Conservation (phyloP, 2,797 vertebrate genomes). For the Coranthus polyacanthus region DNA sequence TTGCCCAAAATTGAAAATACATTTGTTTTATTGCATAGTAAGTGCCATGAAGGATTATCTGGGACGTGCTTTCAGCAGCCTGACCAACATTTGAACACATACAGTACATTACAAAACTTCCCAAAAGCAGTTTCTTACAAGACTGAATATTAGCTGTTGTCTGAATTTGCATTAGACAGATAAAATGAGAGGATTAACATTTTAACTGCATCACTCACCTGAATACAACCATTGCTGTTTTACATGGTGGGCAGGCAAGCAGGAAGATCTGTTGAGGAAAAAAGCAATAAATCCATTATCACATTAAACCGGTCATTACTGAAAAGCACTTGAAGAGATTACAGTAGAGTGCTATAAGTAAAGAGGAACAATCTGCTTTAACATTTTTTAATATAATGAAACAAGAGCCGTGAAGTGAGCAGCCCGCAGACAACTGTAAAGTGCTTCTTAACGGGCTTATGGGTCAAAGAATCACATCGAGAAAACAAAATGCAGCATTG, state of each 20-base stretch:
- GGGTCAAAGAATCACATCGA: constrained; percentile 21
- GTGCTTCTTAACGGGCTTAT: constrained; percentile 9
- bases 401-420: constrained; percentile 23
- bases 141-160: too few relatives aligned
- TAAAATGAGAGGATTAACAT: too few relatives aligned
- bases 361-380: constrained; percentile 39
- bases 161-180: too few relatives aligned
- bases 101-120: too few relatives aligned
- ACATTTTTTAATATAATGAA: constrained; percentile 43
- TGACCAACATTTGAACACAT: too few relatives aligned
- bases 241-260: constrained; percentile 94
- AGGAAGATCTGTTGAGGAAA: constrained; percentile 93
- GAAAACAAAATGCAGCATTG: constrained; percentile 28
- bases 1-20: too few relatives aligned
- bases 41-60: too few relatives aligned
- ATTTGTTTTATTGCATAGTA: too few relatives aligned
- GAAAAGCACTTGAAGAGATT: constrained; percentile 33
- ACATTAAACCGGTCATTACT: constrained; percentile 22
- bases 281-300: constrained; percentile 36
- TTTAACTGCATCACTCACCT: constrained; percentile 84
- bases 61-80: too few relatives aligned
- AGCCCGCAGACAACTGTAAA: constrained; percentile 13
- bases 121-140: too few relatives aligned
- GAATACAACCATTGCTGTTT: constrained; percentile 91
- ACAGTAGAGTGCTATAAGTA: constrained; percentile 17